These are phyloP conservation scores for Nicator chloris DNA, from an alignment of 2,113 vertebrate genomes.

Conservation along the genomic window DNA sequence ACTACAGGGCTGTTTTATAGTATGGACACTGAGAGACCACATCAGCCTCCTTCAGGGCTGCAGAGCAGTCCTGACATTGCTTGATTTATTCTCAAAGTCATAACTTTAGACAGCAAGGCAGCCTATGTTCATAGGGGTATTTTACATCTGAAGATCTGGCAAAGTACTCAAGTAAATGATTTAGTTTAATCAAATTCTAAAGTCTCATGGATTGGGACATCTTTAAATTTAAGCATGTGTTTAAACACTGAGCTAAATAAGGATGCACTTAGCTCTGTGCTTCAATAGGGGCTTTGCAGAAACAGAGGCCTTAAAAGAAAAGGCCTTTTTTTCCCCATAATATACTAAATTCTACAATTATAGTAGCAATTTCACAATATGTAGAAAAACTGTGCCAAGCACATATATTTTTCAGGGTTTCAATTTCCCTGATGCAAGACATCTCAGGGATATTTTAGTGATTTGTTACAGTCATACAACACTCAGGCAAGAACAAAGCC, in stretches of 20 bases:
- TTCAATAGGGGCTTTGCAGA: neutral
- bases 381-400: neutral
- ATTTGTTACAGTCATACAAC: conserved; percentile 39
- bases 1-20: neutral
- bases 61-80: neutral
- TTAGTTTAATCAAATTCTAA: conserved; percentile 2
- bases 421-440: conserved; percentile 36
- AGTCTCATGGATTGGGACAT: neutral
- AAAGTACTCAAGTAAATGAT: neutral
- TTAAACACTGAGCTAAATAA: conserved; percentile 15
- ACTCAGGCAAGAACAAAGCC: conserved; percentile 19
- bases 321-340: neutral
- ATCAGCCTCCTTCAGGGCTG: neutral
- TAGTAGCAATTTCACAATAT: conserved; percentile 4
- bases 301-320: neutral
- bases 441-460: conserved; percentile 57
- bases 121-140: neutral
- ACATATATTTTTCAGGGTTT: conserved; percentile 47
- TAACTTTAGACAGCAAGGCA: neutral
- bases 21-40: neutral
- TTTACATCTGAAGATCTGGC: neutral
- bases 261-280: neutral
- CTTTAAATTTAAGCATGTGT: neutral
- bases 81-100: neutral
- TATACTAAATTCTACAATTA: neutral